Evolutionary conservation across 2,797 vertebrate species (phyloP).

Genomic region (Clarias platycephalus): DNA sequence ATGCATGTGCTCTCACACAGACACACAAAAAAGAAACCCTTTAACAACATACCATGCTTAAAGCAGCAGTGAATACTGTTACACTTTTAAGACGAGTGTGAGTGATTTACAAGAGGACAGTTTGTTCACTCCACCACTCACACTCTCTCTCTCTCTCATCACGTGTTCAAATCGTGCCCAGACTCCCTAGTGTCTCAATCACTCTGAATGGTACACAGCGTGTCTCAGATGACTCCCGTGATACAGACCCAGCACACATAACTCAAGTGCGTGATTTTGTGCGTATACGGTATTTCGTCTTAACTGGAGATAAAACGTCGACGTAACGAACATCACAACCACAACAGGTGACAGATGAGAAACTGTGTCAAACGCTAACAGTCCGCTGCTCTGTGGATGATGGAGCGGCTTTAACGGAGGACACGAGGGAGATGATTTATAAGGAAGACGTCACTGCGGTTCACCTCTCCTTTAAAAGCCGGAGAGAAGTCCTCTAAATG

Average conservation of each 20-base stretch:
- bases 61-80: neutral
- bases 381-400: neutral
- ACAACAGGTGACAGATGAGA: neutral
- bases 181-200: neutral
- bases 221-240: conserved; percentile 24
- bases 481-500: neutral
- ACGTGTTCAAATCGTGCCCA: neutral
- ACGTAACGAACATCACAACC: neutral
- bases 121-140: conserved; percentile 13
- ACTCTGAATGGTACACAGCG: conserved; percentile 6
- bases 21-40: neutral
- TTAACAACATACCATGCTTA: neutral
- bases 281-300: neutral
- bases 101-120: conserved; percentile 10
- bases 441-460: neutral
- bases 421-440: neutral
- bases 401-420: neutral
- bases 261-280: too few species aligned
- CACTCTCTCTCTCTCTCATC: neutral
- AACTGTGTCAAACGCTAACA: neutral
- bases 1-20: neutral
- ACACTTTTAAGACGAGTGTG: neutral
- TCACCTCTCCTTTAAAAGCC: neutral
- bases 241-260: conserved; percentile 6
- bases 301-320: neutral